phyloP scores from a whole-genome alignment of 2,888 invertebrate genomes.

The Pseudococcus longispinus region DNA sequence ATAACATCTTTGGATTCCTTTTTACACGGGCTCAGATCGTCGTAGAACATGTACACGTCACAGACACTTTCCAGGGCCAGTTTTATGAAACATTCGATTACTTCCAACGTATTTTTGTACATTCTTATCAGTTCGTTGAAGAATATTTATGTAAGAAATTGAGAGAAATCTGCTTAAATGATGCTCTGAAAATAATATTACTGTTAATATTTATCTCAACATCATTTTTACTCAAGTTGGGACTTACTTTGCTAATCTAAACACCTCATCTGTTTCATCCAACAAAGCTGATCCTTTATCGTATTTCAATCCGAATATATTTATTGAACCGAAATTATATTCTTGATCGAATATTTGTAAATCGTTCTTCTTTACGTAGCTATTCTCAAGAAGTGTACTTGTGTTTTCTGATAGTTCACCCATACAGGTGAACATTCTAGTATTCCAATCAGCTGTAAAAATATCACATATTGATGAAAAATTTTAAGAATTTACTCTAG shows the following conservation, averaged over 20 bases:
- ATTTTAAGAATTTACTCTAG: not conserved
- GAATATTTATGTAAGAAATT: slow-evolving; percentile 61
- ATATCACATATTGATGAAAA: not conserved
- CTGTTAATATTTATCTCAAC: not conserved
- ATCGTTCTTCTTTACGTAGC: slow-evolving; percentile 32
- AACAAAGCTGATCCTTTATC: slow-evolving; percentile 59
- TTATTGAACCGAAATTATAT: slow-evolving; percentile 33
- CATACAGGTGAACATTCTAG: slow-evolving; percentile 43
- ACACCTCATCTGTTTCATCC: slow-evolving; percentile 58
- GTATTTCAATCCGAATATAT: slow-evolving; percentile 58
- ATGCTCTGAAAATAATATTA: slow-evolving; percentile 48
- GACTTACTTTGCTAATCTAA: slow-evolving; percentile 59
- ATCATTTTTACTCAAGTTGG: not conserved
- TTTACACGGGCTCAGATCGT: slow-evolving; percentile 60
- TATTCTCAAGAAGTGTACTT: not conserved
- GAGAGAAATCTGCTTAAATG: slow-evolving; percentile 54
- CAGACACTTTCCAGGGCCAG: slow-evolving; percentile 60
- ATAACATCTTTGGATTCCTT: slow-evolving; percentile 60
- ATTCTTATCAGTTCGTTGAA: slow-evolving; percentile 59
- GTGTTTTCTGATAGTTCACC: slow-evolving; percentile 4
- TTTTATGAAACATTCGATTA: slow-evolving; percentile 59
- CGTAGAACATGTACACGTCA: slow-evolving; percentile 61
- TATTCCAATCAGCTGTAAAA: slow-evolving; percentile 47
- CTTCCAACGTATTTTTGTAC: slow-evolving; percentile 58
- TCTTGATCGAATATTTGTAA: slow-evolving; percentile 15